Evolutionary conservation across 2,797 vertebrate genomes (phyloP).

Genomic region (Cephalopachus bancanus): DNA sequence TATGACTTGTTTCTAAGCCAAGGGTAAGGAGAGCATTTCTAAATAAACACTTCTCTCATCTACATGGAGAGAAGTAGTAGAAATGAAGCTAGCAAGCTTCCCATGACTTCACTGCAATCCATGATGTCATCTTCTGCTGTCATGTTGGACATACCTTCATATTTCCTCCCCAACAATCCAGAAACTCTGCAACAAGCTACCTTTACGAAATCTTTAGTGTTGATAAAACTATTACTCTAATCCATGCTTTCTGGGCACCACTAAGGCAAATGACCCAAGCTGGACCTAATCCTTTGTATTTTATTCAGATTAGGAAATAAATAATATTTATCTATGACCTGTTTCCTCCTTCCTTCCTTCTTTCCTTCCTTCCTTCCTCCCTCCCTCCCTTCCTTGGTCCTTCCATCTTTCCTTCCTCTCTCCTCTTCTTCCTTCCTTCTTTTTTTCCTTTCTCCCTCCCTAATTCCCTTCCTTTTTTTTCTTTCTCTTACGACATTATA

Average conservation of each 20-base stretch:
- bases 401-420: not conserved
- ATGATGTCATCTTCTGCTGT: conserved; percentile 85
- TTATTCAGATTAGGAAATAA: conserved; percentile 11
- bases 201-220: conserved; percentile 67
- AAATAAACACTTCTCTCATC: conserved; percentile 82
- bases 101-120: conserved; percentile 88
- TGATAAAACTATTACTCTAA: conserved; percentile 73
- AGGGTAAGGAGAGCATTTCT: conserved; percentile 82
- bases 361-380: not conserved
- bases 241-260: conserved; percentile 70
- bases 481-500: not conserved
- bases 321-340: not conserved
- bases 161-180: conserved; percentile 83
- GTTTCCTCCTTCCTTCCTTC: not conserved
- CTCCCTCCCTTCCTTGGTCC: not conserved
- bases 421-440: rapidly evolving
- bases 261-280: not conserved
- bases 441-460: too few relatives aligned
- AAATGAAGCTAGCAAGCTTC: conserved; percentile 82
- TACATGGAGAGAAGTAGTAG: conserved; percentile 82
- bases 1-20: conserved; percentile 65
- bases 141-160: conserved; percentile 87
- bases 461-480: not conserved
- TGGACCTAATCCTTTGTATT: not conserved
- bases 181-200: conserved; percentile 64